Evolutionary conservation across 2,888 invertebrate species (phyloP).

Genomic region (Diplazon laetatorius): DNA sequence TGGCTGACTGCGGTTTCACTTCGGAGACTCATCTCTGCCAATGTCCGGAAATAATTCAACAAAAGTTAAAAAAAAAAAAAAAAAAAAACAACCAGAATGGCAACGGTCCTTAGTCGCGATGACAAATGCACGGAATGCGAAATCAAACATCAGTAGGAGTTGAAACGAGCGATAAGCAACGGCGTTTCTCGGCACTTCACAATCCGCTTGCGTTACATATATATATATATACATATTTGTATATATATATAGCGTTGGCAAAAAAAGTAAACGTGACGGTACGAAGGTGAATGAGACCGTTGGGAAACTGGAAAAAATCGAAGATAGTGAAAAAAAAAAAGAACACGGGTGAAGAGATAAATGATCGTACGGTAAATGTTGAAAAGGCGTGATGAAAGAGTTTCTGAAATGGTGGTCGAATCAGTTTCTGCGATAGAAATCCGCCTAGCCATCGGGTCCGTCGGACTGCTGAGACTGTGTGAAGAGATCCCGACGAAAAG

Average conservation of each 20-base stretch:
- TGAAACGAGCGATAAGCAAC: slow-evolving; percentile 42
- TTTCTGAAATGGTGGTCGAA: slow-evolving; percentile 43
- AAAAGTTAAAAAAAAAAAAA: slow-evolving; percentile 43
- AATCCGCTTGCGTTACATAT: background rate
- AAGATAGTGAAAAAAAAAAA: slow-evolving; percentile 6
- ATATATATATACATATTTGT: too few relatives aligned
- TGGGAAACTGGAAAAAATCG: too few relatives aligned
- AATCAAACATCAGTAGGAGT: slow-evolving; percentile 48
- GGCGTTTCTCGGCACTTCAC: slow-evolving; percentile 25
- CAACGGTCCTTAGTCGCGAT: slow-evolving; percentile 28
- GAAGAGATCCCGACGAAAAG: background rate
- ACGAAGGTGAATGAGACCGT: slow-evolving; percentile 7
- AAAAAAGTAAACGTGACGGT: background rate
- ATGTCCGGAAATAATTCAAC: background rate
- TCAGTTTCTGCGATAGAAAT: slow-evolving; percentile 31
- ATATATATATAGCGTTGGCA: too few relatives aligned
- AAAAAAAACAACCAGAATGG: slow-evolving; percentile 22
- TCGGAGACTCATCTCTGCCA: background rate
- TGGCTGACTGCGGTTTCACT: background rate
- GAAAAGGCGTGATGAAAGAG: slow-evolving; percentile 58
- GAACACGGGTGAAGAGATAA: slow-evolving; percentile 37
- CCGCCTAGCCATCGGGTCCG: background rate
- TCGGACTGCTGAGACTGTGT: background rate
- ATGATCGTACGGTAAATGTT: slow-evolving; percentile 46
- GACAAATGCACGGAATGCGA: slow-evolving; percentile 60